Conservation (phyloP, 2,888 invertebrate species). For the Empis stercorea region DNA sequence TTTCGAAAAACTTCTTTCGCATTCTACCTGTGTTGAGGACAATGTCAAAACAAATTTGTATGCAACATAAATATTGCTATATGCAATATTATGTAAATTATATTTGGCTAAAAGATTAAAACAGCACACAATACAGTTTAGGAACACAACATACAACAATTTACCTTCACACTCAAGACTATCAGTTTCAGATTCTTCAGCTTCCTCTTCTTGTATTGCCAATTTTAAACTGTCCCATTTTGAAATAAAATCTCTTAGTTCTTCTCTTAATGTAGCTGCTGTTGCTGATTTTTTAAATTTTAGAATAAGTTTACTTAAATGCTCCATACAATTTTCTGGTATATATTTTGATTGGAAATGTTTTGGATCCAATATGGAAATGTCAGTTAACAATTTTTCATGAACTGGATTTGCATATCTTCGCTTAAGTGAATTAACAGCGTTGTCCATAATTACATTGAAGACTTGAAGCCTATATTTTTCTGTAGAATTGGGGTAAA, state of each 20-base stretch:
- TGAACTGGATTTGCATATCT: neutral
- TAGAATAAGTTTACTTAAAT: neutral
- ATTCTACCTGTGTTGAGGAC: slow-evolving; percentile 1
- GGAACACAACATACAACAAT: neutral
- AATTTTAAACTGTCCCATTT: neutral
- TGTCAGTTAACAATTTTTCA: neutral
- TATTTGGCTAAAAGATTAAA: slow-evolving; percentile 1
- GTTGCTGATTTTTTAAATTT: neutral
- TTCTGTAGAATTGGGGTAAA: neutral
- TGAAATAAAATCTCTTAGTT: neutral
- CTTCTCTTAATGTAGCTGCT: neutral
- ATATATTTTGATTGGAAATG: neutral
- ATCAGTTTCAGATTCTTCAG: neutral
- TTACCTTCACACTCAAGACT: neutral
- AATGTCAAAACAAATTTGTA: slow-evolving; percentile 1
- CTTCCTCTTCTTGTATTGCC: neutral
- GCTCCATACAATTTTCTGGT: neutral
- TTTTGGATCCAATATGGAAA: neutral
- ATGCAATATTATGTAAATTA: neutral
- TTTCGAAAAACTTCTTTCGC: neutral
- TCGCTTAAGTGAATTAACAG: neutral
- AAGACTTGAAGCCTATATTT: neutral
- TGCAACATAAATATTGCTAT: slow-evolving; percentile 1
- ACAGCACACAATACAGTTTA: neutral
- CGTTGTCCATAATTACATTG: neutral